These are phyloP conservation scores for Nezara viridula DNA, from an alignment of 2,888 invertebrate species.

Conservation along the genomic window DNA sequence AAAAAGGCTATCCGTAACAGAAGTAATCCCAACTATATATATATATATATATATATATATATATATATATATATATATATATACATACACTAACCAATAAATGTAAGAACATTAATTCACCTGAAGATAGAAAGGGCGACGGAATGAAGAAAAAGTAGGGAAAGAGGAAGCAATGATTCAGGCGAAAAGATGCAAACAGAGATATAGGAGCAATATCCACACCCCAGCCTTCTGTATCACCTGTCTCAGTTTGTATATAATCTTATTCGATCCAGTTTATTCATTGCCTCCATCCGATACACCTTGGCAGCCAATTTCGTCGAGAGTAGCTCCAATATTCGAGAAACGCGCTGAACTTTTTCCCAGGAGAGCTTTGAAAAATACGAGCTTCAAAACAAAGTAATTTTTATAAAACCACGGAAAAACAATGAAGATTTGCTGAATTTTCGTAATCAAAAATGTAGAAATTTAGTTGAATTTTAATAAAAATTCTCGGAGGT, in stretches of 20 bases:
- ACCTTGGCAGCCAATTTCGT: slow-evolving; percentile 16
- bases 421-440: neutral
- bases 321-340: neutral
- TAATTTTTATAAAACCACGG: neutral
- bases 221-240: neutral
- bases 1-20: neutral
- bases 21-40: neutral
- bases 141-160: slow-evolving; percentile 4
- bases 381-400: neutral
- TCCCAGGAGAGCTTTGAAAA: neutral
- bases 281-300: slow-evolving; percentile 25
- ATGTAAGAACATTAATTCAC: neutral
- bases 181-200: neutral
- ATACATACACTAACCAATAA: neutral
- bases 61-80: too few species aligned
- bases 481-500: too few species aligned
- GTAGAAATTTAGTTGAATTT: neutral
- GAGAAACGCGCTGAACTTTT: neutral
- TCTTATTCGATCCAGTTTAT: slow-evolving; percentile 18
- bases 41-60: too few species aligned
- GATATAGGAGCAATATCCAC: neutral
- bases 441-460: neutral
- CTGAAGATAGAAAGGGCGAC: neutral
- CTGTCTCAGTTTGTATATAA: slow-evolving; percentile 31
- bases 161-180: neutral